Conservation (phyloP, 2,797 vertebrate genomes). For the Euthynnus affinis region DNA sequence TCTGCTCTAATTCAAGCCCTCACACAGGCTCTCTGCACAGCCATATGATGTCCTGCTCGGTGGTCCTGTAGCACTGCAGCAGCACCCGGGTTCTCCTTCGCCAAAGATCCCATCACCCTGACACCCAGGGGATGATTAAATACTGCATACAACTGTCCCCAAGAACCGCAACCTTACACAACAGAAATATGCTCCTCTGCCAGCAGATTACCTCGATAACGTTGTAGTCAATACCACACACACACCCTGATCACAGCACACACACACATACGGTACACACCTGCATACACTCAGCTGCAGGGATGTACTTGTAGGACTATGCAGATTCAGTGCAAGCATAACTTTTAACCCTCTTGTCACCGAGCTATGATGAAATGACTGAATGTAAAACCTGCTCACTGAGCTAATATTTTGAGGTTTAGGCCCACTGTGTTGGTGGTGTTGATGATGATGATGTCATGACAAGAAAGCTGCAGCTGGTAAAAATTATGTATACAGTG, state of each 20-base stretch:
- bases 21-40: constrained; percentile 32
- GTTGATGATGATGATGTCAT: constrained; percentile 2
- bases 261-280: constrained; percentile 16
- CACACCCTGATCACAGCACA: constrained; percentile 17
- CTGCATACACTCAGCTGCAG: constrained; percentile 55
- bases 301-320: constrained; percentile 48
- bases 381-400: not conserved
- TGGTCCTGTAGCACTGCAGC: constrained; percentile 68
- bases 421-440: not conserved
- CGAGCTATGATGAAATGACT: not conserved
- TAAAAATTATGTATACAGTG: constrained; percentile 9
- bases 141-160: constrained; percentile 45
- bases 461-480: not conserved
- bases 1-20: constrained; percentile 63
- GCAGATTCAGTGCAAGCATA: constrained; percentile 64
- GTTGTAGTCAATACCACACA: not conserved
- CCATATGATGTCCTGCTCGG: constrained; percentile 44
- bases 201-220: constrained; percentile 48
- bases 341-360: constrained; percentile 70
- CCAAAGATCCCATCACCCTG: constrained; percentile 29
- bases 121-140: constrained; percentile 40
- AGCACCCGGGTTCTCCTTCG: constrained; percentile 57
- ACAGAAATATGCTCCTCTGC: constrained; percentile 26
- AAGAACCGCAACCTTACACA: constrained; percentile 38
- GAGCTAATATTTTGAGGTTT: not conserved